A percentile compares a stretch with the other conserved stretches of the same genome.
Conservation (phyloP, 1,140 invertebrate species). For the Pygmarrhopalites habei region DNA sequence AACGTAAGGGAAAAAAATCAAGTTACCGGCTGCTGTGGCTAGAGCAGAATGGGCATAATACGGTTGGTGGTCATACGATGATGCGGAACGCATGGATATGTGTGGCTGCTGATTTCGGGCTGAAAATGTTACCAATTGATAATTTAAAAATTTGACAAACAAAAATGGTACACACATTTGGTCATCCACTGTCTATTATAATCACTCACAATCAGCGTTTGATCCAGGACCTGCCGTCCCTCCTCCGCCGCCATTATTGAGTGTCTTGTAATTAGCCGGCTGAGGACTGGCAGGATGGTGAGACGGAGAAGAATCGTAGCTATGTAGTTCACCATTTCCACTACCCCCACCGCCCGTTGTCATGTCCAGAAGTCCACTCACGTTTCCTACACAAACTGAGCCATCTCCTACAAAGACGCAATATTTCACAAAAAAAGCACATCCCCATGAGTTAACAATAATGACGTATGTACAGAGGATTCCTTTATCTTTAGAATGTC, state of each 20-base stretch:
- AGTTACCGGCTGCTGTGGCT: conserved; percentile 9
- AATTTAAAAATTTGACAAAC: too few relatives aligned
- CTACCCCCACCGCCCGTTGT: conserved; percentile 12
- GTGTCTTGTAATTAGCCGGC: conserved; percentile 11
- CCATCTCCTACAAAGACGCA: conserved; percentile 3
- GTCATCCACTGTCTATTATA: background rate
- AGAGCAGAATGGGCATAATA: background rate
- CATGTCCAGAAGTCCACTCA: conserved; percentile 31
- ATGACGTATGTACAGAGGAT: background rate
- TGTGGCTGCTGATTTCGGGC: conserved; percentile 4
- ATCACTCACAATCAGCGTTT: conserved; percentile 4
- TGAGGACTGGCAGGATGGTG: conserved; percentile 13
- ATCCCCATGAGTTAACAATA: too few relatives aligned
- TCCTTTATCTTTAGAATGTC: too few relatives aligned
- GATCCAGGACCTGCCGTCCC: background rate
- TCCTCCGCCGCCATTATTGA: conserved; percentile 5
- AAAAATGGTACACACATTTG: too few relatives aligned
- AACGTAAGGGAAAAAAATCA: too few relatives aligned
- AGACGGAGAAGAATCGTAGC: conserved; percentile 18
- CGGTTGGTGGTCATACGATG: conserved; percentile 12
- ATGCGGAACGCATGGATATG: background rate
- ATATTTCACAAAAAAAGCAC: background rate
- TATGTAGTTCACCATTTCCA: conserved; percentile 3
- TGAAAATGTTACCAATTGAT: too few relatives aligned
- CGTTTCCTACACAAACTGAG: conserved; percentile 8